phyloP scores from a whole-genome alignment of 2,797 vertebrate species.

The Eupleurogrammus muticus region DNA sequence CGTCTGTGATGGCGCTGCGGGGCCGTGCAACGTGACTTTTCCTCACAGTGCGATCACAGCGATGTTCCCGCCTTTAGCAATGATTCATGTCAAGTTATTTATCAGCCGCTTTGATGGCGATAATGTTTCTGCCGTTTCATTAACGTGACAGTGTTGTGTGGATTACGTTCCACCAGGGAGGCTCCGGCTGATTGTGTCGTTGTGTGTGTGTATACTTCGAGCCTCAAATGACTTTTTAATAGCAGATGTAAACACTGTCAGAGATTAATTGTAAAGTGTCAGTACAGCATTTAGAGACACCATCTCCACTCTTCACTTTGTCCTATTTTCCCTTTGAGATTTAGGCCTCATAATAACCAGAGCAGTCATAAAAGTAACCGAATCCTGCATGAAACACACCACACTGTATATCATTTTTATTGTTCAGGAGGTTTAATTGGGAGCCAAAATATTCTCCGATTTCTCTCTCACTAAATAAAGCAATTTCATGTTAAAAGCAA shows the following conservation, averaged over 20 bases:
- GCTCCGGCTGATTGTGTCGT: conserved; percentile 18
- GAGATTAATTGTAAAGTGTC: background rate
- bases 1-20: background rate
- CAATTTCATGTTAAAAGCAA: too few relatives aligned
- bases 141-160: conserved; percentile 5
- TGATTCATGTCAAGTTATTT: background rate
- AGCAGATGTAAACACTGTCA: conserved; percentile 9
- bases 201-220: background rate
- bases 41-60: background rate
- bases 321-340: too few relatives aligned
- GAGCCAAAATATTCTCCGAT: too few relatives aligned
- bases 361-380: too few relatives aligned
- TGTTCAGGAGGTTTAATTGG: too few relatives aligned
- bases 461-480: too few relatives aligned
- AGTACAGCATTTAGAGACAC: background rate
- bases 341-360: too few relatives aligned
- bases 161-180: conserved; percentile 13
- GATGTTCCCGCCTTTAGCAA: background rate
- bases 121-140: conserved; percentile 5
- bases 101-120: background rate
- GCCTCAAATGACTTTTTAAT: conserved; percentile 6
- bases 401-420: too few relatives aligned
- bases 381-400: too few relatives aligned
- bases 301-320: too few relatives aligned
- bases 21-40: background rate